phyloP scores from a whole-genome alignment of 1,140 invertebrate species.

The Micrasema longulum region DNA sequence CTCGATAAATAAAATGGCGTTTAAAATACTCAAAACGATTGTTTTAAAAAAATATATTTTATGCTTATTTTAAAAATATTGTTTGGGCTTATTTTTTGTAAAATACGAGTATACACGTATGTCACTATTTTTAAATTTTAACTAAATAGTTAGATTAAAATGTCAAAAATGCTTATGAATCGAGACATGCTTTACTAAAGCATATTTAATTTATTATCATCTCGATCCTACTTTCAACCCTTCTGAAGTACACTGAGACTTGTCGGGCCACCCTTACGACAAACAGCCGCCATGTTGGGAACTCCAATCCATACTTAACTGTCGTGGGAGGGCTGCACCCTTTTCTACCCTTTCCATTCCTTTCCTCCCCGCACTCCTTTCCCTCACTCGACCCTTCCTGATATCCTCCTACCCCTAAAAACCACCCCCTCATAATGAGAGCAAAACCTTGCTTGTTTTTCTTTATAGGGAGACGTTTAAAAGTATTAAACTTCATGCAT shows the following conservation, averaged over 20 bases:
- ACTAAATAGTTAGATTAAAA: too few species aligned
- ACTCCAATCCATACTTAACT: conserved; percentile 55
- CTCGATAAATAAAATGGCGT: too few species aligned
- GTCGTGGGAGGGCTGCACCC: conserved; percentile 48
- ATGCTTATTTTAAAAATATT: too few species aligned
- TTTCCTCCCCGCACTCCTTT: conserved; percentile 1
- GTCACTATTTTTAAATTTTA: too few species aligned
- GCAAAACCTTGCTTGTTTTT: conserved; percentile 48
- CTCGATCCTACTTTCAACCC: conserved; percentile 2
- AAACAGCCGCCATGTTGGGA: conserved; percentile 54
- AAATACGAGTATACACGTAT: too few species aligned
- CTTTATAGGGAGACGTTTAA: conserved; percentile 29
- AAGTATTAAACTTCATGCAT: too few species aligned
- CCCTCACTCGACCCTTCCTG: background rate
- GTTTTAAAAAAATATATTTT: too few species aligned
- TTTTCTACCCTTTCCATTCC: conserved; percentile 48
- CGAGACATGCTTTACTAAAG: too few species aligned
- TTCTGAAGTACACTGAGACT: conserved; percentile 11
- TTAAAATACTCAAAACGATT: too few species aligned
- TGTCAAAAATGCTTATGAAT: too few species aligned
- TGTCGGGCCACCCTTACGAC: conserved; percentile 37
- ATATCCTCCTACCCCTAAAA: background rate
- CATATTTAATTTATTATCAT: too few species aligned
- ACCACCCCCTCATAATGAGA: conserved; percentile 7
- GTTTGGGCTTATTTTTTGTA: too few species aligned